These are phyloP conservation scores for Gasteruption jaculator DNA, from an alignment of 2,888 invertebrate genomes.

Conservation along the genomic window DNA sequence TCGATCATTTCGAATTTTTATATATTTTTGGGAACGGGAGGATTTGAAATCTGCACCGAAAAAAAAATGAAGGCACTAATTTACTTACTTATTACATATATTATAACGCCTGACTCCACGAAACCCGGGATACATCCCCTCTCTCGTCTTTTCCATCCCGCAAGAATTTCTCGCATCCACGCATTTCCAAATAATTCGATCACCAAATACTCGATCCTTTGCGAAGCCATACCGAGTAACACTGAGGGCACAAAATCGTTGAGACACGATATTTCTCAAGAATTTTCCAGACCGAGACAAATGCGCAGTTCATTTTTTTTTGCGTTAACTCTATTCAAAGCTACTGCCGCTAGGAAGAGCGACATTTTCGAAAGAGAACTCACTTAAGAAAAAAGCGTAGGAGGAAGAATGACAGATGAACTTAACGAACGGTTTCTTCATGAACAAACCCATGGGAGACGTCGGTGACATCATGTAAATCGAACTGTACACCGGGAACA, in stretches of 20 bases:
- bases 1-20: conserved; percentile 69
- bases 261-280: too few species aligned
- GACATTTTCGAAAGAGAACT: too few species aligned
- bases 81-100: conserved; percentile 80
- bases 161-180: conserved; percentile 70
- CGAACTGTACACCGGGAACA: conserved; percentile 91
- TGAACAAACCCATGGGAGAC: conserved; percentile 80
- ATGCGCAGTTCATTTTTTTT: too few species aligned
- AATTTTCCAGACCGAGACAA: too few species aligned
- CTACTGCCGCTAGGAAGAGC: neutral
- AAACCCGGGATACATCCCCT: conserved; percentile 75
- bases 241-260: conserved; percentile 60
- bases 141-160: conserved; percentile 74
- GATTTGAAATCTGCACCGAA: conserved; percentile 17
- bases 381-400: conserved; percentile 92
- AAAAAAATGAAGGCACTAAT: conserved; percentile 15
- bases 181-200: conserved; percentile 76
- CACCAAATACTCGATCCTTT: conserved; percentile 79
- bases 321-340: too few species aligned
- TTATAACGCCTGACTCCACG: conserved; percentile 76
- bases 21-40: neutral
- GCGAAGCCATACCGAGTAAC: conserved; percentile 88
- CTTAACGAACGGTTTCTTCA: conserved; percentile 98
- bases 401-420: conserved; percentile 97
- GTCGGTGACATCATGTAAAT: conserved; percentile 91